A percentile compares a stretch with the other conserved stretches of the same genome.
These are phyloP conservation scores for Pammene aurita DNA, from an alignment of 2,888 invertebrate species.

Conservation along the genomic window DNA sequence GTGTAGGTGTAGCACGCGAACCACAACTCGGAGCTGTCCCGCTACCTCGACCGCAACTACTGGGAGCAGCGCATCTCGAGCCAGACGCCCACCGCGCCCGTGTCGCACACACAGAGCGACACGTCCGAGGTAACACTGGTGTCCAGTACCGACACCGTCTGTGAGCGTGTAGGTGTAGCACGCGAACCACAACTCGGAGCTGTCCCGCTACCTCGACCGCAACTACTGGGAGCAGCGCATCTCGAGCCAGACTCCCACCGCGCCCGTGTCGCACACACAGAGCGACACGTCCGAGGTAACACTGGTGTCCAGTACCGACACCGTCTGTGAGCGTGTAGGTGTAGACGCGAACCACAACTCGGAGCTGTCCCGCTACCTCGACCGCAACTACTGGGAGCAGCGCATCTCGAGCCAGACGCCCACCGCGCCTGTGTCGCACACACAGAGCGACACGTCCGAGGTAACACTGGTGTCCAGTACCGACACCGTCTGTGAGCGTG, in stretches of 20 bases:
- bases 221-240: slow-evolving; percentile 95
- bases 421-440: slow-evolving; percentile 84
- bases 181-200: slow-evolving; percentile 84
- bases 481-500: neutral
- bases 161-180: slow-evolving; percentile 56
- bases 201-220: slow-evolving; percentile 96
- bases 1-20: slow-evolving; percentile 58
- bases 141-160: neutral
- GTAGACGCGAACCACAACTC: slow-evolving; percentile 58
- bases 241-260: slow-evolving; percentile 81
- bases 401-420: slow-evolving; percentile 80
- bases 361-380: slow-evolving; percentile 96
- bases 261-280: slow-evolving; percentile 79
- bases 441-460: slow-evolving; percentile 60
- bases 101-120: slow-evolving; percentile 74
- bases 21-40: slow-evolving; percentile 89
- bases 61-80: slow-evolving; percentile 91
- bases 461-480: slow-evolving; percentile 47
- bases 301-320: neutral
- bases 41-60: slow-evolving; percentile 96
- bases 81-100: slow-evolving; percentile 82
- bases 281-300: slow-evolving; percentile 60
- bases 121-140: slow-evolving; percentile 54
- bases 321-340: neutral
- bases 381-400: slow-evolving; percentile 97